Conservation (phyloP, 2,888 invertebrate species). For the Gryllus longicercus region DNA sequence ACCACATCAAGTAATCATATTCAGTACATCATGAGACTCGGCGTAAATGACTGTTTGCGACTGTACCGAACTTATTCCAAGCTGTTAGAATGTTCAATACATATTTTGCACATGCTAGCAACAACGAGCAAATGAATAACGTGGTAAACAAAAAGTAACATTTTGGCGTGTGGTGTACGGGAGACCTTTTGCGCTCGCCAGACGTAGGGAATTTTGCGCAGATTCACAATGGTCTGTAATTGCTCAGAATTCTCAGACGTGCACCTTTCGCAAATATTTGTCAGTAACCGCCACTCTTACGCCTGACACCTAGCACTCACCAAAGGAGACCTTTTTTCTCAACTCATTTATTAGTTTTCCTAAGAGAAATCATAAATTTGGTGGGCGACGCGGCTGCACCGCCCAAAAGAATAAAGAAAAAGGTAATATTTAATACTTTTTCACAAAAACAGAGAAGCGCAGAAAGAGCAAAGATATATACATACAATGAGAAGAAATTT, state of each 20-base stretch:
- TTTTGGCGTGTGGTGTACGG: too few relatives aligned
- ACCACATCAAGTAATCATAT: too few relatives aligned
- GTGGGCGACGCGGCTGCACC: neutral
- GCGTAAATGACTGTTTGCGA: too few relatives aligned
- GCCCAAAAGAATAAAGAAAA: constrained; percentile 1
- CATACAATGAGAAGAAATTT: constrained; percentile 17
- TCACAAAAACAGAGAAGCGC: neutral
- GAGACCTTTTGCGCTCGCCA: too few relatives aligned
- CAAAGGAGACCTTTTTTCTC: neutral
- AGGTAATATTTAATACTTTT: constrained; percentile 17
- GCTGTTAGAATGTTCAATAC: too few relatives aligned
- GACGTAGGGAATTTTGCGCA: too few relatives aligned
- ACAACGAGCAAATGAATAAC: too few relatives aligned
- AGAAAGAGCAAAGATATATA: constrained; percentile 7
- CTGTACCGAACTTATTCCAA: too few relatives aligned
- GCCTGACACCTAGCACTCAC: neutral
- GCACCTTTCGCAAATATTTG: neutral
- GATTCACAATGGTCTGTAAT: too few relatives aligned
- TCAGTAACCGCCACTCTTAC: neutral
- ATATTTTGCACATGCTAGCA: too few relatives aligned
- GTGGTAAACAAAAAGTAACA: too few relatives aligned
- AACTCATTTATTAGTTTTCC: constrained; percentile 8
- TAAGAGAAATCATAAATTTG: constrained; percentile 17
- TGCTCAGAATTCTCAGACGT: neutral
- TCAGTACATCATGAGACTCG: too few relatives aligned